These are phyloP conservation scores for Cotesia chilonis DNA, from an alignment of 1,140 invertebrate species.

Conservation along the genomic window DNA sequence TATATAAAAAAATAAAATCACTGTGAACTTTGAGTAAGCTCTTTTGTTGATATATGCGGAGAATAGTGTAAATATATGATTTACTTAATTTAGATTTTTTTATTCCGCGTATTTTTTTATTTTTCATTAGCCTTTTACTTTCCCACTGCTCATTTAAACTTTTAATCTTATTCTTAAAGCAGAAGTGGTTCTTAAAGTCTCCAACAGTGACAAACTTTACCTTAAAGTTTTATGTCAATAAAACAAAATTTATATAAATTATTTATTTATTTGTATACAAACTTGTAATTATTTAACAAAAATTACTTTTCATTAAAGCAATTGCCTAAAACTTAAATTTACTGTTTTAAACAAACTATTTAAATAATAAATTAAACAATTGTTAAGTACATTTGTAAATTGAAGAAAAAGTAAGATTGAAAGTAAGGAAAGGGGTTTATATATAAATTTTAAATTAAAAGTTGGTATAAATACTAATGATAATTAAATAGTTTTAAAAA, in stretches of 20 bases:
- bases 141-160: slow-evolving; percentile 25
- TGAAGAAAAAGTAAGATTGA: no score
- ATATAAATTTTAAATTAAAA: no score
- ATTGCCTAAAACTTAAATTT: not conserved
- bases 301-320: not conserved
- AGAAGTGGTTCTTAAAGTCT: slow-evolving; percentile 35
- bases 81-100: slow-evolving; percentile 13
- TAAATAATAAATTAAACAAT: no score
- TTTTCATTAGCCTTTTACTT: not conserved
- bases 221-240: slow-evolving; percentile 34
- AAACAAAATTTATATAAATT: slow-evolving; percentile 12
- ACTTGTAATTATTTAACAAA: not conserved
- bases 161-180: not conserved
- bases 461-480: no score
- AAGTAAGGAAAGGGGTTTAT: no score
- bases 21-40: slow-evolving; percentile 17
- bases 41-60: not conserved
- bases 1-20: slow-evolving; percentile 11
- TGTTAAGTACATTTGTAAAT: no score
- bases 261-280: slow-evolving; percentile 4
- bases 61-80: slow-evolving; percentile 8
- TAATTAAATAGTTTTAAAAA: no score
- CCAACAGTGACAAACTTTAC: slow-evolving; percentile 7
- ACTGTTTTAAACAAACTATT: not conserved
- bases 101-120: not conserved